A percentile compares a stretch with the other conserved stretches of the same genome.
Evolutionary conservation across 53 echinoderm and acorn worm genomes (phyloP).

Genomic region (Holothuria leucospilota): DNA sequence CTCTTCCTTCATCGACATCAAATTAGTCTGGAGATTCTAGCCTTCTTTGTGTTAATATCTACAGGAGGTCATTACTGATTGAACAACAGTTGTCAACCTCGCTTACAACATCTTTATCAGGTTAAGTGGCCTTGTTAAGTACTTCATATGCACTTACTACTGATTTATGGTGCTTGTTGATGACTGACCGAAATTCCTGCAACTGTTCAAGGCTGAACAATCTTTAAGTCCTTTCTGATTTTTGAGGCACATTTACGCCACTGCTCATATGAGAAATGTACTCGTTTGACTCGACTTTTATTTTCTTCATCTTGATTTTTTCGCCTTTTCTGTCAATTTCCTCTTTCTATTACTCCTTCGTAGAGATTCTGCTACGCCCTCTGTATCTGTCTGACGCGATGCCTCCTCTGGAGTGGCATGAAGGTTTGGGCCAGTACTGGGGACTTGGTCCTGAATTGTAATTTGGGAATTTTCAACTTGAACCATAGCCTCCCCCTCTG

Average conservation of each 20-base stretch:
- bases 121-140: not conserved
- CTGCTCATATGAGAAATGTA: not conserved
- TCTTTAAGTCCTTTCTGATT: not conserved
- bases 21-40: slow-evolving; percentile 1
- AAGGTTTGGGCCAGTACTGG: too few relatives aligned
- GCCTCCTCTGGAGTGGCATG: not conserved
- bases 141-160: not conserved
- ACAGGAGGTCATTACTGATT: not conserved
- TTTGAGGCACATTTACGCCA: not conserved
- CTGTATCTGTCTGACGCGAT: not conserved
- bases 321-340: not conserved
- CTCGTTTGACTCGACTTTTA: not conserved
- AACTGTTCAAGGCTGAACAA: not conserved
- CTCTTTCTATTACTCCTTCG: not conserved
- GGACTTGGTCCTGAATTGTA: too few relatives aligned
- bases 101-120: not conserved
- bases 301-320: not conserved
- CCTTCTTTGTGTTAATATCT: not conserved
- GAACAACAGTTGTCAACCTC: slow-evolving; percentile 13
- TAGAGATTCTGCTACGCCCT: not conserved
- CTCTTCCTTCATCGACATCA: not conserved
- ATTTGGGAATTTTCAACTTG: too few relatives aligned
- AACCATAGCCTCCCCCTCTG: too few relatives aligned
- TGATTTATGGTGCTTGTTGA: not conserved
- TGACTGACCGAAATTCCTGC: not conserved